Percentiles rank a stretch among this genome's conserved stretches.
Evolutionary conservation across 2,888 invertebrate genomes (phyloP).

Genomic region (Aspidiotus destructor): DNA sequence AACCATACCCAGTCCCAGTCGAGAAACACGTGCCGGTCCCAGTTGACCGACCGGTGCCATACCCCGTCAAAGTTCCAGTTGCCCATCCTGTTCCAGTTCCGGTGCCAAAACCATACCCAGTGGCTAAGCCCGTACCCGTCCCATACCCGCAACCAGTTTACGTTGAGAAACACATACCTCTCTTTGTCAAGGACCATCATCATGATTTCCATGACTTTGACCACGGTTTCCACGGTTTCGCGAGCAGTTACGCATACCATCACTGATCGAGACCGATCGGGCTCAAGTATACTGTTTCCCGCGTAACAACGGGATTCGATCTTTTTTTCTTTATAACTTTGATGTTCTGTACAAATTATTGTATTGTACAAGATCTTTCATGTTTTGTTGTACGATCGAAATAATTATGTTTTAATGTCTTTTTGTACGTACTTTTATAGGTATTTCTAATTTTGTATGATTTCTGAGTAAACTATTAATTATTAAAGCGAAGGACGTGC

Average conservation of each 20-base stretch:
- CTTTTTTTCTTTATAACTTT: slow-evolving; percentile 3
- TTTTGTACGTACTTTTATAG: slow-evolving; percentile 25
- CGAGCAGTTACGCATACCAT: slow-evolving; percentile 31
- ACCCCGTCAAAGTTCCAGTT: slow-evolving; percentile 39
- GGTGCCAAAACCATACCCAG: slow-evolving; percentile 32
- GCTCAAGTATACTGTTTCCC: too few relatives aligned
- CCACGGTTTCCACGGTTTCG: slow-evolving; percentile 34
- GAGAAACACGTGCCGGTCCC: slow-evolving; percentile 38
- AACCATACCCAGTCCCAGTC: slow-evolving; percentile 37
- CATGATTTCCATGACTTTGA: slow-evolving; percentile 30
- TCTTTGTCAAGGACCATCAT: slow-evolving; percentile 42
- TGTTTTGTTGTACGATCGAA: neutral
- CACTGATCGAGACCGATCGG: slow-evolving; percentile 6
- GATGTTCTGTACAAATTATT: slow-evolving; percentile 18
- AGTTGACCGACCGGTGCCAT: slow-evolving; percentile 38
- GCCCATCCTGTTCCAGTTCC: slow-evolving; percentile 37
- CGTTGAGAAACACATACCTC: slow-evolving; percentile 38
- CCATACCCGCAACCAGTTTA: slow-evolving; percentile 57
- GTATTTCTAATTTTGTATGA: slow-evolving; percentile 5
- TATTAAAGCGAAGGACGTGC: too few relatives aligned
- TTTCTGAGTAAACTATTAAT: too few relatives aligned
- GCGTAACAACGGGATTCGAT: too few relatives aligned
- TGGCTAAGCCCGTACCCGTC: slow-evolving; percentile 58
- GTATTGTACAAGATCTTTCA: slow-evolving; percentile 9
- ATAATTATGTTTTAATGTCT: slow-evolving; percentile 13